A percentile compares a stretch with the other conserved stretches of the same genome.
These are phyloP conservation scores for Macroteleia sp. DNA, from an alignment of 2,888 invertebrate species.

Conservation along the genomic window DNA sequence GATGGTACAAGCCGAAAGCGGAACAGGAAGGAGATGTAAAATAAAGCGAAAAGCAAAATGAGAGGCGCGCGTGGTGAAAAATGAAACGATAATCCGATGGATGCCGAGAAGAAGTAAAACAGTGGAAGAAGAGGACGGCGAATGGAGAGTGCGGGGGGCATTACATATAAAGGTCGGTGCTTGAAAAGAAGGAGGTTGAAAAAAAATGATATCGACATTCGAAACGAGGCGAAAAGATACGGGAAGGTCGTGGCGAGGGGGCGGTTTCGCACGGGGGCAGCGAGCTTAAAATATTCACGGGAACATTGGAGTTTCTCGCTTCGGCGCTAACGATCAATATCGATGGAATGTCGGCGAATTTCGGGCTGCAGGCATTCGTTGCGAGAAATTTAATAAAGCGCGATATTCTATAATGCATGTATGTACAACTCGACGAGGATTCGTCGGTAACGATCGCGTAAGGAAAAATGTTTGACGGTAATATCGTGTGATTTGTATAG, in stretches of 20 bases:
- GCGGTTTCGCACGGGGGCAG: slow-evolving; percentile 41
- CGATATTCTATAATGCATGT: slow-evolving; percentile 63
- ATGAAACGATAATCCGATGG: slow-evolving; percentile 69
- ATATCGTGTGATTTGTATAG: slow-evolving; percentile 52
- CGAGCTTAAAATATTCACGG: slow-evolving; percentile 72
- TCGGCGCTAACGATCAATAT: slow-evolving; percentile 71
- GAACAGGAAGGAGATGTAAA: slow-evolving; percentile 29
- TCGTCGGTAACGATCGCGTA: slow-evolving; percentile 45
- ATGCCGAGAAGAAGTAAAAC: slow-evolving; percentile 59
- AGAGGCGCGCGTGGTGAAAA: slow-evolving; percentile 64
- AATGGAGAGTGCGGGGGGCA: too few relatives aligned
- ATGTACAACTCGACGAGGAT: slow-evolving; percentile 55
- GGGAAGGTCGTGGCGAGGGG: slow-evolving; percentile 46
- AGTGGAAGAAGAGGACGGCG: slow-evolving; percentile 48
- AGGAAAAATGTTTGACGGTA: slow-evolving; percentile 56
- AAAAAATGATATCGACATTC: slow-evolving; percentile 64
- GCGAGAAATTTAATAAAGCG: slow-evolving; percentile 64
- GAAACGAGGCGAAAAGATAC: slow-evolving; percentile 61
- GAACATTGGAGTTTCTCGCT: slow-evolving; percentile 64
- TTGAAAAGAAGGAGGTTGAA: slow-evolving; percentile 26
- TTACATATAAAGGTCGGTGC: slow-evolving; percentile 57
- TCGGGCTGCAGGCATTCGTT: slow-evolving; percentile 64
- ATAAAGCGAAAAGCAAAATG: slow-evolving; percentile 57
- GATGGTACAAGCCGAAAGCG: slow-evolving; percentile 23
- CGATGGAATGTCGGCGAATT: slow-evolving; percentile 70